A percentile compares a stretch with the other conserved stretches of the same genome.
phyloP scores from a whole-genome alignment of 2,888 invertebrate species.

The Pollenia angustigena region DNA sequence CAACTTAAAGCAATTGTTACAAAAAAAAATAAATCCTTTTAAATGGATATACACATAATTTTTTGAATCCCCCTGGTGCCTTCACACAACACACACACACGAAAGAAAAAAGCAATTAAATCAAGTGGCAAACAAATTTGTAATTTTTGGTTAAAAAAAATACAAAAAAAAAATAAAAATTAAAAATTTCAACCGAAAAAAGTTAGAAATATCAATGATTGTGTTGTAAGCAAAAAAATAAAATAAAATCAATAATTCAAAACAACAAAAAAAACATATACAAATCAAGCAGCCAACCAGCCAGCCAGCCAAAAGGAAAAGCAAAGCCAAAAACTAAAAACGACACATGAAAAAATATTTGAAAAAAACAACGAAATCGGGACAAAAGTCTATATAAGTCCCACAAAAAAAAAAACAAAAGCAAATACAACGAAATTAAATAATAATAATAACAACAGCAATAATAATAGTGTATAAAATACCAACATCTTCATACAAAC shows the following conservation, averaged over 20 bases:
- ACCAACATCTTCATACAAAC: background rate
- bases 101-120: constrained; percentile 63
- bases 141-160: constrained; percentile 29
- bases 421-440: constrained; percentile 66
- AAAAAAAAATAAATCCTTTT: constrained; percentile 57
- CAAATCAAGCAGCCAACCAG: constrained; percentile 69
- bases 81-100: constrained; percentile 52
- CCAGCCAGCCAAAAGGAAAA: constrained; percentile 72
- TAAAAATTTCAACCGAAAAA: constrained; percentile 39
- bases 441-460: constrained; percentile 52
- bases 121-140: constrained; percentile 50
- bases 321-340: constrained; percentile 70
- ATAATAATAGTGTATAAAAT: constrained; percentile 53
- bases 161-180: background rate
- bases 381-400: constrained; percentile 68
- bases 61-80: constrained; percentile 67
- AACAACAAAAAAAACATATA: constrained; percentile 59
- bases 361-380: constrained; percentile 74
- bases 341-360: constrained; percentile 59
- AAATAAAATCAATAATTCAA: constrained; percentile 76
- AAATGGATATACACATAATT: constrained; percentile 72
- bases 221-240: constrained; percentile 43
- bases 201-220: constrained; percentile 49
- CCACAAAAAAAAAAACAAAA: constrained; percentile 42
- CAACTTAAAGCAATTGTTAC: constrained; percentile 55